A percentile compares a stretch with the other conserved stretches of the same genome.
phyloP scores from a whole-genome alignment of 1,140 invertebrate species.

The Tetramorium alpestre region DNA sequence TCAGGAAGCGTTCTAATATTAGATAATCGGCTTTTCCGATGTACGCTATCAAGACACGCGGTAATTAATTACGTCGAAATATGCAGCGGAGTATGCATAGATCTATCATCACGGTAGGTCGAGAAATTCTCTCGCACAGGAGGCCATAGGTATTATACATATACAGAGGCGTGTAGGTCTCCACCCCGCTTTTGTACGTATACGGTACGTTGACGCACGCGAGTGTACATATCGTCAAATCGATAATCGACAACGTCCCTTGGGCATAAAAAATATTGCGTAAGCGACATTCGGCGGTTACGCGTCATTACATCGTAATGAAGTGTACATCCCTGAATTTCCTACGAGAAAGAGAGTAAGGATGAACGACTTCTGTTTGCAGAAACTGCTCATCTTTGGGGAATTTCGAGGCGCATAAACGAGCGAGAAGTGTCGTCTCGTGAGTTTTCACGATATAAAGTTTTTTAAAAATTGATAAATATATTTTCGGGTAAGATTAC shows the following conservation, averaged over 20 bases:
- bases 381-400: background rate
- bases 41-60: background rate
- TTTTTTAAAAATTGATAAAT: background rate
- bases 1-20: background rate
- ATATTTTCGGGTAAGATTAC: background rate
- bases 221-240: conserved; percentile 35
- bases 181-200: background rate
- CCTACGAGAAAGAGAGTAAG: background rate
- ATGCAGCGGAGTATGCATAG: conserved; percentile 6
- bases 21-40: background rate
- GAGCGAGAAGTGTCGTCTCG: background rate
- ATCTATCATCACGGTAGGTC: background rate
- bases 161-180: background rate
- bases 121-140: conserved; percentile 3
- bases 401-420: too few relatives aligned
- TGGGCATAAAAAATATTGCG: conserved; percentile 33
- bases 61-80: conserved; percentile 21
- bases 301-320: conserved; percentile 28
- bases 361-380: background rate
- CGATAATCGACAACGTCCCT: conserved; percentile 54
- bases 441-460: background rate
- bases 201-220: background rate
- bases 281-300: conserved; percentile 33
- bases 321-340: conserved; percentile 46
- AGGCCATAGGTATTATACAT: too few relatives aligned